Percentiles rank a stretch among this genome's conserved stretches.
Evolutionary conservation across 2,888 invertebrate genomes (phyloP).

Genomic region (Nomada ruficornis): DNA sequence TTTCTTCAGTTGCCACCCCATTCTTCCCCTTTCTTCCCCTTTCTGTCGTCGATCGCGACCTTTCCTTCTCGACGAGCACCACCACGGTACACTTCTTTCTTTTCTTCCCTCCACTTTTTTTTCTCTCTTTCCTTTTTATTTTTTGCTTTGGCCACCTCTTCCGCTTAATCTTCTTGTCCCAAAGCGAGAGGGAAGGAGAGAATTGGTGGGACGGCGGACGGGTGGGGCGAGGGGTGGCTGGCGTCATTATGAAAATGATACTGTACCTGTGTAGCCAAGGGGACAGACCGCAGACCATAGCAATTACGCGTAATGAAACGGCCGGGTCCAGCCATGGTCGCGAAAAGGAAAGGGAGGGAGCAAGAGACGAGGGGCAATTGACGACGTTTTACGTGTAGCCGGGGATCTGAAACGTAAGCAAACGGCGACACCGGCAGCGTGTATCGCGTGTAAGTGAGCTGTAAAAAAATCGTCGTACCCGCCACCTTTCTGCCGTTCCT

Average conservation of each 20-base stretch:
- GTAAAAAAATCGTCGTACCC: constrained; percentile 64
- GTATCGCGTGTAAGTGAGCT: constrained; percentile 79
- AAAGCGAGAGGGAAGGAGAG: constrained; percentile 32
- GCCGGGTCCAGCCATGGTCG: constrained; percentile 73
- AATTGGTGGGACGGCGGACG: not conserved
- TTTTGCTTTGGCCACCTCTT: constrained; percentile 41
- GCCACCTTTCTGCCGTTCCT: constrained; percentile 43
- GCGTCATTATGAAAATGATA: constrained; percentile 84
- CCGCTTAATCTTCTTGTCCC: constrained; percentile 64
- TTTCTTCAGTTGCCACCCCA: constrained; percentile 44
- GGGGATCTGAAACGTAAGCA: constrained; percentile 50
- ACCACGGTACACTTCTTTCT: not conserved
- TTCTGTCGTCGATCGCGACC: constrained; percentile 41
- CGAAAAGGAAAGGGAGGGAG: constrained; percentile 31
- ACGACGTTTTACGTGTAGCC: constrained; percentile 72
- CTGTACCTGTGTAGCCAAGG: constrained; percentile 79
- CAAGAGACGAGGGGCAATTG: constrained; percentile 71
- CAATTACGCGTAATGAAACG: constrained; percentile 84
- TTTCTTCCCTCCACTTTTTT: not conserved
- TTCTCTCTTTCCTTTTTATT: not conserved
- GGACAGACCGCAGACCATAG: constrained; percentile 83
- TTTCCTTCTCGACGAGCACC: constrained; percentile 52
- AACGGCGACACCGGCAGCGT: constrained; percentile 55
- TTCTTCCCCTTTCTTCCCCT: constrained; percentile 4
- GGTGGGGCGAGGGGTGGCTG: constrained; percentile 50